phyloP scores from a whole-genome alignment of 1,140 invertebrate species.

The Mactra quadrangularis region DNA sequence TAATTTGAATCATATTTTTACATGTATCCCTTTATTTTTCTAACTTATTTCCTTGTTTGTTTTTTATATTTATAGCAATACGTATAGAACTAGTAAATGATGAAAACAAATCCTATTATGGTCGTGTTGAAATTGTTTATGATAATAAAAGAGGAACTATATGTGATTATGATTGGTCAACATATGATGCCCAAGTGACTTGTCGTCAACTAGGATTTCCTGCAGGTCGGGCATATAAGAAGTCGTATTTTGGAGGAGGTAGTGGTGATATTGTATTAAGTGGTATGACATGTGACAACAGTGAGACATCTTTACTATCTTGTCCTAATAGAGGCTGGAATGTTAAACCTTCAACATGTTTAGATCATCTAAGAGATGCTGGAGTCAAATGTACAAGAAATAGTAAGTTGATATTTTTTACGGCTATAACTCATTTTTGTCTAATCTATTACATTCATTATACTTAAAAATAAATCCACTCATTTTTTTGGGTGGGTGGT shows the following conservation, averaged over 20 bases:
- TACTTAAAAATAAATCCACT: no score
- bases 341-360: slow-evolving; percentile 62
- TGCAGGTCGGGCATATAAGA: slow-evolving; percentile 65
- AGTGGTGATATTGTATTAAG: slow-evolving; percentile 32
- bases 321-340: slow-evolving; percentile 73
- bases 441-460: no score
- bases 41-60: no score
- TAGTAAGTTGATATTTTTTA: slow-evolving; percentile 59
- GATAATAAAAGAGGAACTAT: slow-evolving; percentile 75
- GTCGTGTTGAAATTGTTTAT: slow-evolving; percentile 83
- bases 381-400: slow-evolving; percentile 69
- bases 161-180: slow-evolving; percentile 74
- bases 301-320: slow-evolving; percentile 63
- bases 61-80: no score
- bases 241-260: slow-evolving; percentile 59
- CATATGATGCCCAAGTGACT: slow-evolving; percentile 72
- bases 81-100: slow-evolving; percentile 32
- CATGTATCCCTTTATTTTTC: no score
- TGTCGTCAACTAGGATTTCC: slow-evolving; percentile 76
- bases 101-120: slow-evolving; percentile 75
- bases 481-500: no score
- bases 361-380: slow-evolving; percentile 68
- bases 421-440: no score
- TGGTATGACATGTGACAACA: slow-evolving; percentile 70
- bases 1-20: no score